Base-by-base conservation (phyloP, 35 echinoderm and acorn worm species). In the Diadema setosum region DNA sequence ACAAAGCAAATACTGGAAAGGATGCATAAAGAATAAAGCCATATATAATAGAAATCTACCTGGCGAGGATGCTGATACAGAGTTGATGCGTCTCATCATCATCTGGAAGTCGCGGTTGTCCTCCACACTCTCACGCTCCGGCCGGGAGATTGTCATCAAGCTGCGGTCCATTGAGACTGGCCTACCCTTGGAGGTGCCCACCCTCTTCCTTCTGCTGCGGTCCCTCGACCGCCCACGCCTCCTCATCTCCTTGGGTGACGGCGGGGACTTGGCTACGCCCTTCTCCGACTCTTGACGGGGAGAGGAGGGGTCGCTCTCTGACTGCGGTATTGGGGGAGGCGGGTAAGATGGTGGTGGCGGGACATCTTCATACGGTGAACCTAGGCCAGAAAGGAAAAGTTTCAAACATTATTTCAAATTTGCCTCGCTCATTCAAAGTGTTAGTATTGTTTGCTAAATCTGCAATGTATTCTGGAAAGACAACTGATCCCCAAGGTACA, bases 11-110 rank as follows among this genome's bases (percentile, higher is more conserved):
- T n/a, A n/a, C n/a, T n/a, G n/a, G n/a, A n/a, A n/a, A n/a, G n/a
- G n/a, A n/a, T n/a, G n/a, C n/a, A n/a, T n/a, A n/a, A n/a, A n/a
- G n/a, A n/a, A n/a, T n/a, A n/a, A n/a, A n/a, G n/a, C n/a, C n/a
- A n/a, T n/a, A n/a, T n/a, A n/a, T n/a, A n/a, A 52, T 52, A 9
- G 48, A 5, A 21, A 58, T 70, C 42, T 57, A 90, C 88, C 88
- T 83, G 88, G 88, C 46, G 88, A 90, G 33, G 88, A 90, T 8
- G 80, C 88, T 17, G 88, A 90, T 17, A 90, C 81, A 37, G 63
- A 64, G 18, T 67, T 82, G 39, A 90, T 90, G 15, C 88, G 27
- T 34, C 46, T 90, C 80, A 90, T 83, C 88, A 90, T 90, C 33
- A 60, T 36, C 61, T 90, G 80, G 34, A 90, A 83, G 37, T 83